phyloP scores from a whole-genome alignment of 2,797 vertebrate species.

The Pseudochaenichthys georgianus region DNA sequence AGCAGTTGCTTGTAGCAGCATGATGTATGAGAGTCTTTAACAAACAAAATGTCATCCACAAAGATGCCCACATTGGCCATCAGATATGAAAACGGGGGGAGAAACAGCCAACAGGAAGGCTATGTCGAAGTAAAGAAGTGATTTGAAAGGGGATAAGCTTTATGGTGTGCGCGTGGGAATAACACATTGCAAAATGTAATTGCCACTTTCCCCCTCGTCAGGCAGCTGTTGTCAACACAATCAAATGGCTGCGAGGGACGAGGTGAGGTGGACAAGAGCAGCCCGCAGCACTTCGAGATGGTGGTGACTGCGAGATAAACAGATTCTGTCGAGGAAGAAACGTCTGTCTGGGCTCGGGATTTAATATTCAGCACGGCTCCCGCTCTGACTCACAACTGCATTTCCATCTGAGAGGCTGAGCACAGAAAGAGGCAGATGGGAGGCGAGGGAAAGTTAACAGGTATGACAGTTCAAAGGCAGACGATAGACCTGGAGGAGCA shows the following conservation, averaged over 20 bases:
- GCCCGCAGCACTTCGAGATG: constrained; percentile 58
- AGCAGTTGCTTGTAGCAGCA: background rate
- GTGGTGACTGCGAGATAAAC: constrained; percentile 65
- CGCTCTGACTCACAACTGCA: constrained; percentile 66
- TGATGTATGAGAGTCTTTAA: background rate
- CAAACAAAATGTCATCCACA: constrained; percentile 14
- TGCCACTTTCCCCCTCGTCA: constrained; percentile 63
- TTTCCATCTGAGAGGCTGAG: constrained; percentile 64
- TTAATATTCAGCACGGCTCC: constrained; percentile 71
- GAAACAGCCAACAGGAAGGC: constrained; percentile 35
- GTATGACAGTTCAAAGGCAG: constrained; percentile 67
- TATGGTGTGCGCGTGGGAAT: constrained; percentile 47
- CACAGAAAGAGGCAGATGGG: constrained; percentile 47
- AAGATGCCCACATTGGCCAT: background rate
- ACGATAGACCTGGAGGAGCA: constrained; percentile 58
- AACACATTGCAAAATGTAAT: constrained; percentile 70
- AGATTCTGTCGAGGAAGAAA: constrained; percentile 66
- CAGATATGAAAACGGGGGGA: constrained; percentile 14
- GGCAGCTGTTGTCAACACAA: constrained; percentile 75
- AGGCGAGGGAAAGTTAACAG: constrained; percentile 49
- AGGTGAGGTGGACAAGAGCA: constrained; percentile 67
- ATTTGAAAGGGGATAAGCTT: constrained; percentile 49
- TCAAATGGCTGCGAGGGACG: constrained; percentile 57
- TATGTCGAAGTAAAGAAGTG: constrained; percentile 46
- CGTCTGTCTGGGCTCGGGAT: constrained; percentile 62